Evolutionary conservation across 2,113 vertebrate species (phyloP).

Genomic region (Corythornis madagascariensis): DNA sequence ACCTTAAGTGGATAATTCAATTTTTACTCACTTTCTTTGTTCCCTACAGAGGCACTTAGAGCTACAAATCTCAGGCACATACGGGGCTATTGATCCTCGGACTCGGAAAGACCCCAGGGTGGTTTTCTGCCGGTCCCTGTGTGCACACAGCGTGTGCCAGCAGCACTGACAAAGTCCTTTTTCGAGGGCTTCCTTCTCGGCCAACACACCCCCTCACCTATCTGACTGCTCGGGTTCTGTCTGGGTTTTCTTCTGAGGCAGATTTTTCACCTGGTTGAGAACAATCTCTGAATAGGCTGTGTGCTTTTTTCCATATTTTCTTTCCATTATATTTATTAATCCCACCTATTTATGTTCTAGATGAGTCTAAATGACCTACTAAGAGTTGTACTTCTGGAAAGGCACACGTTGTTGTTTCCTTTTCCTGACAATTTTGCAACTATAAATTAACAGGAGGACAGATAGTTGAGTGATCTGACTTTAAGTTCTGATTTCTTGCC

Average conservation of each 20-base stretch:
- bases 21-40: conserved; percentile 42
- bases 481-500: not conserved
- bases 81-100: not conserved
- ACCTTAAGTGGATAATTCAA: conserved; percentile 47
- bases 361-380: not conserved
- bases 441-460: not conserved
- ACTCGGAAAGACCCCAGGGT: not conserved
- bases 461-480: not conserved
- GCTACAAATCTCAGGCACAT: not conserved
- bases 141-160: not conserved
- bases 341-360: not conserved
- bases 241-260: not conserved
- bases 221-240: fast-evolving
- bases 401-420: not conserved
- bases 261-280: not conserved
- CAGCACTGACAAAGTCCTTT: not conserved
- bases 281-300: not conserved
- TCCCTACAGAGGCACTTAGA: conserved; percentile 39
- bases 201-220: not conserved
- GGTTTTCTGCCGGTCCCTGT: not conserved
- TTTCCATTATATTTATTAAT: not conserved
- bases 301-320: not conserved
- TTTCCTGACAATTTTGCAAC: not conserved
- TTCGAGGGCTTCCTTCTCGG: not conserved
- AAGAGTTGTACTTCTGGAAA: not conserved